Base-by-base conservation (phyloP, 2,113 vertebrate species). In the Fregetta grallaria region DNA sequence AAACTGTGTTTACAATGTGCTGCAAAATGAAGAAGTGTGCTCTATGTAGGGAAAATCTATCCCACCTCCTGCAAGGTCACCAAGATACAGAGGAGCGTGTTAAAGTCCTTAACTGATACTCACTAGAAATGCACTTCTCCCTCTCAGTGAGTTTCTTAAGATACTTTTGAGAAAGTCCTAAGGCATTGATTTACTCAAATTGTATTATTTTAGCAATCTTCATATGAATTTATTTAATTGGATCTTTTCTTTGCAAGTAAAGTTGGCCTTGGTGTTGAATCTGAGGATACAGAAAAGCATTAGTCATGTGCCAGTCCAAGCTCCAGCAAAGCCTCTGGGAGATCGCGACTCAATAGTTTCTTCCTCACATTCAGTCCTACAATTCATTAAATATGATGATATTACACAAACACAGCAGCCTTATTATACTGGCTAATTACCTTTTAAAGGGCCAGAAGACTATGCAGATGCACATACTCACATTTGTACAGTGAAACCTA, bases 1-100 rank as follows among this genome's bases (percentile, higher is more conserved):
- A 91, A 96, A 95, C 42, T 67, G 84, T 86, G 92, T 90, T 96
- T 96, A 80, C 91, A 93, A 72, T 25, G 45, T 93, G 88, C 79
- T 90, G 67, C 72, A 90, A 90, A 96, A 80, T 34, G 63, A 92
- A 79, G 76, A 77, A 4, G 53, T 62, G 29, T 42, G 58, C 56
- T 82, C 15, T 47, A 1, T 38, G 19, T 21, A 20, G 40, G 52
- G 59, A 90, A 93, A 88, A 67, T 42, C n/a, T 91, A 72, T 47
- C 61, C 22, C 34, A 81, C 32, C 78, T 68, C 56, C 66, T 70
- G 40, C 42, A 75, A 84, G 36, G 74, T 81, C 78, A 74, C 26
- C 13, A 63, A 90, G 67, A 78, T 32, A 81, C 30, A 45, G 30
- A 36, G 15, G 10, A 50, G 7, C 0, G 1, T 55, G 42, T 49